These are phyloP conservation scores for Nemurella pictetii DNA, from an alignment of 2,888 invertebrate species.

Conservation along the genomic window DNA sequence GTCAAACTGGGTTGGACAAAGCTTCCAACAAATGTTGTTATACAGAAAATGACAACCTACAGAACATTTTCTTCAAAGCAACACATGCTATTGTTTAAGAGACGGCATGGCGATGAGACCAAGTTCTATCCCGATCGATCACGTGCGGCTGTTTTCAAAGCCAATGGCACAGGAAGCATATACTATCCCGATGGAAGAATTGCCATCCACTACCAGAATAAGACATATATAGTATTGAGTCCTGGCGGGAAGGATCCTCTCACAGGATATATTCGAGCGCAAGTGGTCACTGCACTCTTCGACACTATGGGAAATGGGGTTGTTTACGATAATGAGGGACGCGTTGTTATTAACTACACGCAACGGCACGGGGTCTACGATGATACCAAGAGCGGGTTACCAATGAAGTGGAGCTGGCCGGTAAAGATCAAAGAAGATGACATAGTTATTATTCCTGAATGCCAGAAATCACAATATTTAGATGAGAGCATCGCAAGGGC, in stretches of 20 bases:
- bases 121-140: neutral
- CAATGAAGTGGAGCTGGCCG: constrained; percentile 10
- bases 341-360: neutral
- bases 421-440: neutral
- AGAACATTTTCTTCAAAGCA: neutral
- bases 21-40: neutral
- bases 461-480: neutral
- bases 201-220: neutral
- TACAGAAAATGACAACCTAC: neutral
- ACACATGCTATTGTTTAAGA: neutral
- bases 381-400: neutral
- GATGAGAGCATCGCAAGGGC: no score
- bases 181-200: neutral
- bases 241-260: neutral
- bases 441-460: neutral
- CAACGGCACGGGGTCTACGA: neutral
- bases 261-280: neutral
- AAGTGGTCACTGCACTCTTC: neutral
- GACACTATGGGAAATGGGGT: neutral
- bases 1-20: neutral
- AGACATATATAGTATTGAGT: neutral
- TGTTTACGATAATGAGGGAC: neutral
- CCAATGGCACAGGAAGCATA: neutral
- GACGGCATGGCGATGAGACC: neutral
- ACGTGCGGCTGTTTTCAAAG: neutral